Evolutionary conservation across 2,113 vertebrate genomes (phyloP).

Genomic region (Fukomys damarensis): DNA sequence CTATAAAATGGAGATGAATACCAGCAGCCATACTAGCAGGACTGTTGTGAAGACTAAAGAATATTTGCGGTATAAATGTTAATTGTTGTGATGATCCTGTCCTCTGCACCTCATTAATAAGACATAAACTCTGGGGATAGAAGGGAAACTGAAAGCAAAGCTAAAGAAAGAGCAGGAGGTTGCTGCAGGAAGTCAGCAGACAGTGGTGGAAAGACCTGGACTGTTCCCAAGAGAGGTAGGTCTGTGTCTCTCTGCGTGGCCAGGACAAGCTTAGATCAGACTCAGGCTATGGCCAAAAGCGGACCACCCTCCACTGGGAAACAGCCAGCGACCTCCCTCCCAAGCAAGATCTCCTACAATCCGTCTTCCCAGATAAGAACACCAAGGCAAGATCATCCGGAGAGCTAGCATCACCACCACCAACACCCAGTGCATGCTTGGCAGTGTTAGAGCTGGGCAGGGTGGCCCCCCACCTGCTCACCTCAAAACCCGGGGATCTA

Average conservation of each 20-base stretch:
- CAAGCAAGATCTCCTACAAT: neutral
- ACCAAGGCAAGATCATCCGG: neutral
- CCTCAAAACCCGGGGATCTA: neutral
- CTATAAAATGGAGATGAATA: slow-evolving; percentile 7
- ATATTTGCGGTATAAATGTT: neutral
- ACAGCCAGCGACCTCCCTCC: neutral
- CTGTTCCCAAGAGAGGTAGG: neutral
- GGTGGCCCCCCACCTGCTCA: neutral
- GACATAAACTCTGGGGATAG: neutral
- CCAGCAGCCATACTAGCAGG: neutral
- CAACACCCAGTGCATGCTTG: too few relatives aligned
- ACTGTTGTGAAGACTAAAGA: neutral
- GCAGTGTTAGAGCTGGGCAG: too few relatives aligned
- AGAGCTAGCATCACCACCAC: neutral
- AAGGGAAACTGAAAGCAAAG: neutral
- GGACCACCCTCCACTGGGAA: neutral
- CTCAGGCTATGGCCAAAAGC: neutral
- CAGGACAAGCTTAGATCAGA: neutral
- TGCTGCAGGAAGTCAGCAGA: neutral
- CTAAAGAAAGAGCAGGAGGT: neutral
- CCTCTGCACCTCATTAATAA: neutral
- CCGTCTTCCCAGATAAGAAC: neutral
- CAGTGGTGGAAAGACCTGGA: neutral
- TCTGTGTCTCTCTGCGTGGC: neutral
- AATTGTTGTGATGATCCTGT: neutral